These are phyloP conservation scores for Daboia siamensis DNA, from an alignment of 2,113 vertebrate genomes.

Conservation along the genomic window DNA sequence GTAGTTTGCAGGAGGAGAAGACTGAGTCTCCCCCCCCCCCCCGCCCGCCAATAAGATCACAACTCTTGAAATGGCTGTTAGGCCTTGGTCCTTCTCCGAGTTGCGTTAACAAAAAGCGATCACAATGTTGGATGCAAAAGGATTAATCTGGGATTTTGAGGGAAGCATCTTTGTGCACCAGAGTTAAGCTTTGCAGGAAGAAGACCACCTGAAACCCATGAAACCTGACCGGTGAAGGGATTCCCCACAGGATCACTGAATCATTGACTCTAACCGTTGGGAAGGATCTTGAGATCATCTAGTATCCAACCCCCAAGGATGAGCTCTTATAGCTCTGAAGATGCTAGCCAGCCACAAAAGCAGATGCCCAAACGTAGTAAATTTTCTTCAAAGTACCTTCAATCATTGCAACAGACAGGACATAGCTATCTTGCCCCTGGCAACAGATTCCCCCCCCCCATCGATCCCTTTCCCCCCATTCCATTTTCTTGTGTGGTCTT, in stretches of 20 bases:
- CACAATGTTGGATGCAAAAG: neutral
- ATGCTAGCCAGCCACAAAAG: neutral
- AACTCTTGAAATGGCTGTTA: neutral
- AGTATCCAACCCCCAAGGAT: neutral
- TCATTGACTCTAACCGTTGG: neutral
- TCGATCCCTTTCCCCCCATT: neutral
- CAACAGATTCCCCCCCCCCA: neutral
- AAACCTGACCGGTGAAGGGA: neutral
- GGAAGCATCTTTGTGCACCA: neutral
- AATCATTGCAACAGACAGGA: neutral
- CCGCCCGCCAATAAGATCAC: neutral
- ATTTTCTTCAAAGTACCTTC: neutral
- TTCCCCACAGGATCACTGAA: neutral
- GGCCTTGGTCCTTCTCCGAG: neutral
- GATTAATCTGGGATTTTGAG: neutral
- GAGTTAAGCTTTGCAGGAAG: neutral
- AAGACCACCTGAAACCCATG: neutral
- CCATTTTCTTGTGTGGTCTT: neutral
- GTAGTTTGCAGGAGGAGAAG: neutral
- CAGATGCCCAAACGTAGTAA: neutral
- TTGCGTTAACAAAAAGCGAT: neutral
- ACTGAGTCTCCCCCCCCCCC: neutral
- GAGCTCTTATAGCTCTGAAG: neutral
- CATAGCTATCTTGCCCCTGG: neutral
- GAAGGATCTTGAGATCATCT: neutral